Base-by-base conservation (phyloP, 2,888 invertebrate genomes). In the Philhelius pedissequus region DNA sequence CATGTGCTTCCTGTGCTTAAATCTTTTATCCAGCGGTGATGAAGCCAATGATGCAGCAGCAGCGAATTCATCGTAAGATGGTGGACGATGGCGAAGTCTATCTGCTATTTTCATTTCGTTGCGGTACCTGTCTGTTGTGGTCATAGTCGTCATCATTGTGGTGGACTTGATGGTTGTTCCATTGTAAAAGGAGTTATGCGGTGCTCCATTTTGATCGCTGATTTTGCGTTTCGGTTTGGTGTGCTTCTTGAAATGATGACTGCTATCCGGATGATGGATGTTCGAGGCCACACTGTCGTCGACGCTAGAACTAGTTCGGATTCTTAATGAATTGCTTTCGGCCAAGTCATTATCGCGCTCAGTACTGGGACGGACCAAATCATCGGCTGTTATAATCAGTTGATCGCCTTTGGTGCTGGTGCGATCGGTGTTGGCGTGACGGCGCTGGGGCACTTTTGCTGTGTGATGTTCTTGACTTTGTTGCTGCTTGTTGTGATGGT, bases 341-440 rank as follows among this genome's bases (percentile, higher is more conserved):
- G 86, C 76, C 43, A 86, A 81, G 62, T 81, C 86, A 38, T 81
- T 81, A 64, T 81, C 76, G 76, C 50, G 62, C 25, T 86, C 76
- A 9, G 86, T 71, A 56, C 75, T 86, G 32, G 76, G 76, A 20
- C 69, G 80, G 62, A 86, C 73, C 48, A 81, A 40, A 73, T 84
- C 86, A 52, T 86, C 86, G 81, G 81, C 86, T 71, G 81, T 86
- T 77, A 81, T 74, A 81, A 86, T 86, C 73, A 81, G 76, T 69
- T 81, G 81, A 86, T 89, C 89, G 87, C 88, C 87, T 87, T 88
- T 86, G 38, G 81, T 74, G 56, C 82, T 86, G 38, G 81, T 74
- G 56, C 82, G 74, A 25, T 84, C 77, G 32, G 71, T 45, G 69
- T 71, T 87, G 54, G 73, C 75, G 84, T 88, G 89, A 68, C 71